Evolutionary conservation across 2,797 vertebrate species (phyloP).

Genomic region (Notoglanidium macrostoma): DNA sequence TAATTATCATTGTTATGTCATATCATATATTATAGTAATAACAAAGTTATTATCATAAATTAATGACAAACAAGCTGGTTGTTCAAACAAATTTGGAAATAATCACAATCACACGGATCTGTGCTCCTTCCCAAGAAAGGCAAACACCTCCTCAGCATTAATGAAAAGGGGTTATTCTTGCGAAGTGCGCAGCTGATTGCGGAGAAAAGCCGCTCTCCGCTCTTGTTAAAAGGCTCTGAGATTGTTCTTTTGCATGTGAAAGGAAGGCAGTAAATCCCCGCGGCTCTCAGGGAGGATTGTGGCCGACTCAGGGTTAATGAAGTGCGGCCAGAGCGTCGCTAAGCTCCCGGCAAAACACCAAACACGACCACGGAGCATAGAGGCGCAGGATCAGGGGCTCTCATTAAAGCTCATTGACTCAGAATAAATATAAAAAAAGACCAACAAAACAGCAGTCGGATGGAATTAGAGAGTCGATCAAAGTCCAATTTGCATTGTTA

Average conservation of each 20-base stretch:
- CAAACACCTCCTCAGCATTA: slow-evolving; percentile 62
- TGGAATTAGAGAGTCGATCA: slow-evolving; percentile 97
- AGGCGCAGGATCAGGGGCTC: slow-evolving; percentile 95
- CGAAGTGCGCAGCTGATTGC: slow-evolving; percentile 86
- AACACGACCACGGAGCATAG: slow-evolving; percentile 84
- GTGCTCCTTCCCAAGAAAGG: slow-evolving; percentile 72
- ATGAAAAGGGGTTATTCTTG: slow-evolving; percentile 71
- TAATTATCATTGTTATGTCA: not conserved
- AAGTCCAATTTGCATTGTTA: slow-evolving; percentile 85
- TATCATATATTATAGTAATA: no score
- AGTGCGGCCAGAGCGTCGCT: slow-evolving; percentile 94
- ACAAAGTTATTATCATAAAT: not conserved
- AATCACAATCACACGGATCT: slow-evolving; percentile 68
- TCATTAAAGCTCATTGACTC: slow-evolving; percentile 95
- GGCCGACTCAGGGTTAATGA: slow-evolving; percentile 97
- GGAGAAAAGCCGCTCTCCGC: slow-evolving; percentile 66
- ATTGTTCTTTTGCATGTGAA: slow-evolving; percentile 90
- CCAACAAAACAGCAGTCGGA: slow-evolving; percentile 91
- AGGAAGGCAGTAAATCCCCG: slow-evolving; percentile 86
- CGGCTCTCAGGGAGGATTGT: slow-evolving; percentile 79
- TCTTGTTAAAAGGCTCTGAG: slow-evolving; percentile 72
- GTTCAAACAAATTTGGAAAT: slow-evolving; percentile 62
- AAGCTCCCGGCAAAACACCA: slow-evolving; percentile 87
- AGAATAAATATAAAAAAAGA: slow-evolving; percentile 83
- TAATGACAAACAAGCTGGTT: slow-evolving; percentile 11